Base-by-base conservation (phyloP, 2,888 invertebrate species). In the Watsonalla binaria region DNA sequence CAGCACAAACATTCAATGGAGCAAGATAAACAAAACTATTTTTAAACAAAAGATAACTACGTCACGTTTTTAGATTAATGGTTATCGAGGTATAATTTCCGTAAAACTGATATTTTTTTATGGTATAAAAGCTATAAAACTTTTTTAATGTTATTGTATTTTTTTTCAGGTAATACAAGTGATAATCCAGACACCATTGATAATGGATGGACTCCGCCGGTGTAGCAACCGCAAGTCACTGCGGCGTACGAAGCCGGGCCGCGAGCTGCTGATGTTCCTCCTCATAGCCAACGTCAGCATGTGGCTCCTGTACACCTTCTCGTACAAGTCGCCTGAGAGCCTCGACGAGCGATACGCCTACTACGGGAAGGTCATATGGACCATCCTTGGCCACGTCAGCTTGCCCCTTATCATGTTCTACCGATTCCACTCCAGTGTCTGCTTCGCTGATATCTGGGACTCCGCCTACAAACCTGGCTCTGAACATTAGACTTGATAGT, bases 401-500 rank as follows among this genome's bases (percentile, higher is more conserved):
- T 81, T 95, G 9, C 96, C 96, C 0, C 82, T 96, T 5, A 95
- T 94, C 56, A 94, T 95, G 92, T 95, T 95, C 82, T 96, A 95
- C 71, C 88, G 95, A 56, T 95, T 95, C 75, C 95, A 95, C 72
- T 94, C 95, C 0, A 94, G 95, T n/a, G 95, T 95, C 0, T 95
- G 95, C 70, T 92, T 96, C 48, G 94, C 94, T 9, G 95, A 95
- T 76, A 95, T 96, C 65, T 96, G 95, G 95, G 93, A 94, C 70
- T 93, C 93, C 34, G 95, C 95, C 0, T 95, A 95, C 66, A 93
- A 94, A 69, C 92, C 93, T 2, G 92, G 92, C 0, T 72, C 76
- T 6, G 86, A 85, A 57, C 90, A 90, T 75, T 90, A 65, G 59
- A 15, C 11, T 42, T 42, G 4, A 24, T 24, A 24, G 24, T 24